Conservation (phyloP, 1,140 invertebrate genomes). For the Leucophenga varia region DNA sequence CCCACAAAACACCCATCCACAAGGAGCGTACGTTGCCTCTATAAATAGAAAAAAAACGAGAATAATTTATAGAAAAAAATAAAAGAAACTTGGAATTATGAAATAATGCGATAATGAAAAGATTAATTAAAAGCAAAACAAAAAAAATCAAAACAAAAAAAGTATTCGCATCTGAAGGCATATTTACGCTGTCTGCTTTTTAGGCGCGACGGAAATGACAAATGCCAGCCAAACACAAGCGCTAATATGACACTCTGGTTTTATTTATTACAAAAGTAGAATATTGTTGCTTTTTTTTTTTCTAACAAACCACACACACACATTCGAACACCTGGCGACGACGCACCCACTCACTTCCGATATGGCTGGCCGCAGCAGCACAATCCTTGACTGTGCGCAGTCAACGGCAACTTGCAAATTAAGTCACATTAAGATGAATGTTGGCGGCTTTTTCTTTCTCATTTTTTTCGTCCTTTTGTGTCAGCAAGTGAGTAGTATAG, state of each 20-base stretch:
- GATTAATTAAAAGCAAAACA: slow-evolving; percentile 44
- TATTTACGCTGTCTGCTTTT: background rate
- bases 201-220: slow-evolving; percentile 20
- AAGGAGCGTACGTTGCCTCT: slow-evolving; percentile 70
- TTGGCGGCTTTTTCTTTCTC: too few relatives aligned
- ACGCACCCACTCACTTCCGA: too few relatives aligned
- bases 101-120: slow-evolving; percentile 17
- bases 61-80: slow-evolving; percentile 35
- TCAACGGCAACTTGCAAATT: slow-evolving; percentile 31
- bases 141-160: too few relatives aligned
- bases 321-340: too few relatives aligned
- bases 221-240: too few relatives aligned
- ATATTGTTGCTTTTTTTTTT: too few relatives aligned
- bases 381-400: background rate
- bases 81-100: slow-evolving; percentile 6
- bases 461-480: too few relatives aligned
- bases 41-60: slow-evolving; percentile 20
- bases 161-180: too few relatives aligned
- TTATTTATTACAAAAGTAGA: too few relatives aligned
- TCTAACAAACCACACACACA: too few relatives aligned
- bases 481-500: too few relatives aligned
- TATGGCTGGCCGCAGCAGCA: too few relatives aligned
- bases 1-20: slow-evolving; percentile 74
- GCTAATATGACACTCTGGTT: slow-evolving; percentile 6
- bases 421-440: slow-evolving; percentile 34